Percentiles rank a stretch among this genome's conserved stretches.
Conservation (phyloP, 2,888 invertebrate genomes). For the Tachina fera region DNA sequence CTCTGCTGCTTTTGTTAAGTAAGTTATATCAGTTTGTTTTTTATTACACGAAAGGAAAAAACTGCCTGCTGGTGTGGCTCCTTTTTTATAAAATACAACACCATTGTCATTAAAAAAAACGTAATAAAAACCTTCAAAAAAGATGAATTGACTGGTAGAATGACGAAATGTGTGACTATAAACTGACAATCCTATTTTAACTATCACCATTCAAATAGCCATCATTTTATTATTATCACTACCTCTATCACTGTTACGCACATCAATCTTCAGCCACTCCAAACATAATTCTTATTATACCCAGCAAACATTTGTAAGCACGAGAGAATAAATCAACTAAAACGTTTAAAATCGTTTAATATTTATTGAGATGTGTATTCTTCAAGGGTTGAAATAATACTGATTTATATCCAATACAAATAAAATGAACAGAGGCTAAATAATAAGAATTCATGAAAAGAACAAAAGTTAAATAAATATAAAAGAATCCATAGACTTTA, state of each 20-base stretch:
- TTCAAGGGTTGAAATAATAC: too few species aligned
- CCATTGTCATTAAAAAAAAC: slow-evolving; percentile 36
- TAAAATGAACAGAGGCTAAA: too few species aligned
- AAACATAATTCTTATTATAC: too few species aligned
- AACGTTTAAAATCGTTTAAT: too few species aligned
- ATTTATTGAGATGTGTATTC: too few species aligned
- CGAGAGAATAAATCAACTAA: too few species aligned
- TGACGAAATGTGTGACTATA: not conserved
- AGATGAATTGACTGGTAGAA: slow-evolving; percentile 9
- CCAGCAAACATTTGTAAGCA: too few species aligned
- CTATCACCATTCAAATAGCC: slow-evolving; percentile 18
- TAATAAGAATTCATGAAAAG: too few species aligned
- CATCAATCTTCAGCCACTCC: slow-evolving; percentile 10
- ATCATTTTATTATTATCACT: slow-evolving; percentile 53
- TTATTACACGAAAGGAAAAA: slow-evolving; percentile 30
- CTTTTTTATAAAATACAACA: slow-evolving; percentile 26
- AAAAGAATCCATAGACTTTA: too few species aligned
- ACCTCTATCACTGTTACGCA: slow-evolving; percentile 1
- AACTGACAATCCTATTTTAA: slow-evolving; percentile 26
- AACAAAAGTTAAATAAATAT: too few species aligned
- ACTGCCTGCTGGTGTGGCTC: slow-evolving; percentile 24
- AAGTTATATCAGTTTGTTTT: slow-evolving; percentile 25
- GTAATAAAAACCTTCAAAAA: slow-evolving; percentile 17
- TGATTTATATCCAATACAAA: too few species aligned
- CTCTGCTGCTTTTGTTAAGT: slow-evolving; percentile 39